Conservation (phyloP, 2,797 vertebrate genomes). For the Todus mexicanus region DNA sequence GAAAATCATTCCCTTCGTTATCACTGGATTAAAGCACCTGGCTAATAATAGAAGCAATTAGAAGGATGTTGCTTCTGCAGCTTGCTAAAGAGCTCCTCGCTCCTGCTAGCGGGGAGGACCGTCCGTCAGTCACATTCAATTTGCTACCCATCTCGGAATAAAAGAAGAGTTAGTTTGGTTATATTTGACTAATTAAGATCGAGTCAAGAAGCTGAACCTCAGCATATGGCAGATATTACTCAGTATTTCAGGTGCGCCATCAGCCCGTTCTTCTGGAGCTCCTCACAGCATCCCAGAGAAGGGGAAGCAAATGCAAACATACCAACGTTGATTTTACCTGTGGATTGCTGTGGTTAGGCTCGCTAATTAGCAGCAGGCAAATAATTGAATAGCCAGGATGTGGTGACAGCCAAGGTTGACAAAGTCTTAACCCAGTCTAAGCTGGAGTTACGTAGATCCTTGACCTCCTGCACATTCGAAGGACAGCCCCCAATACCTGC, state of each 20-base stretch:
- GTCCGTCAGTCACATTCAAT: neutral
- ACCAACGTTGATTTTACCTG: neutral
- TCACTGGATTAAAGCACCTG: neutral
- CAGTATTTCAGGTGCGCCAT: neutral
- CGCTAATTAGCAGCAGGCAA: no score
- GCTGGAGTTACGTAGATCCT: neutral
- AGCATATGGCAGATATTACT: neutral
- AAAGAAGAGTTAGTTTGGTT: neutral
- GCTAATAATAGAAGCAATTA: constrained; percentile 40
- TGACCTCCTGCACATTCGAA: rapidly evolving
- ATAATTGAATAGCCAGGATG: no score
- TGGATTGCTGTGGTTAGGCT: neutral
- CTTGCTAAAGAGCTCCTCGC: neutral
- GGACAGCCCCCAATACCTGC: no score
- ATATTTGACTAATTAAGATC: constrained; percentile 36
- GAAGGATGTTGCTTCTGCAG: neutral
- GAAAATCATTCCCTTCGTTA: neutral
- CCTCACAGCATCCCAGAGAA: neutral
- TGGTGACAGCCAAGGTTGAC: no score
- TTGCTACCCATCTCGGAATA: neutral
- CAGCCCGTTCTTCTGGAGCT: neutral
- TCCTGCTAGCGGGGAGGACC: neutral
- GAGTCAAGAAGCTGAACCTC: neutral
- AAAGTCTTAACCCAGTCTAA: no score
- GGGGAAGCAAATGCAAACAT: neutral